These are phyloP conservation scores for Ceyx erithaca DNA, from an alignment of 2,797 vertebrate genomes.

Conservation along the genomic window DNA sequence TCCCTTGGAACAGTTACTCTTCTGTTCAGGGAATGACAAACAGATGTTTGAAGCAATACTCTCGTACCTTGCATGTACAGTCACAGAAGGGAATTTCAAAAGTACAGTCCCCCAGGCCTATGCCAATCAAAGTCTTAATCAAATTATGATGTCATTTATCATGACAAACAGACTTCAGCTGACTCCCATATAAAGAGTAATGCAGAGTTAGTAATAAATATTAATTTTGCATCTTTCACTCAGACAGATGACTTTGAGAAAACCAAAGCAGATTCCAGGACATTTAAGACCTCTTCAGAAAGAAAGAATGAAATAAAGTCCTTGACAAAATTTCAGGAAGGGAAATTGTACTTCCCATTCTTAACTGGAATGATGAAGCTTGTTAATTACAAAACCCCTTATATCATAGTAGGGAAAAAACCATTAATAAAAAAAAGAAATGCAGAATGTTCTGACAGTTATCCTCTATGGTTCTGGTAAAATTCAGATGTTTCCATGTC, in stretches of 20 bases:
- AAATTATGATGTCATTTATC: rapidly evolving
- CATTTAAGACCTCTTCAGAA: neutral
- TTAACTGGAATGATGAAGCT: neutral
- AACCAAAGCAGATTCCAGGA: neutral
- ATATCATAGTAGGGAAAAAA: neutral
- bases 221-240: neutral
- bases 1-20: neutral
- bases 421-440: neutral
- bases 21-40: neutral
- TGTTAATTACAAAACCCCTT: neutral
- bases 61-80: neutral
- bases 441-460: neutral
- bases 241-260: neutral
- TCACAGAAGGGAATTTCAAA: neutral
- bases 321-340: neutral
- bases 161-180: neutral
- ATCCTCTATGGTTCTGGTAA: neutral
- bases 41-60: neutral
- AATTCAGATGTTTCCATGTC: neutral
- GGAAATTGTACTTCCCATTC: neutral
- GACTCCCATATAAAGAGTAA: neutral
- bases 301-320: neutral
- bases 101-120: neutral
- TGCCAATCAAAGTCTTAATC: neutral
- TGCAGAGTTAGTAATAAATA: neutral